Evolutionary conservation across 2,888 invertebrate species (phyloP).

Genomic region (Drosophila mercatorum): DNA sequence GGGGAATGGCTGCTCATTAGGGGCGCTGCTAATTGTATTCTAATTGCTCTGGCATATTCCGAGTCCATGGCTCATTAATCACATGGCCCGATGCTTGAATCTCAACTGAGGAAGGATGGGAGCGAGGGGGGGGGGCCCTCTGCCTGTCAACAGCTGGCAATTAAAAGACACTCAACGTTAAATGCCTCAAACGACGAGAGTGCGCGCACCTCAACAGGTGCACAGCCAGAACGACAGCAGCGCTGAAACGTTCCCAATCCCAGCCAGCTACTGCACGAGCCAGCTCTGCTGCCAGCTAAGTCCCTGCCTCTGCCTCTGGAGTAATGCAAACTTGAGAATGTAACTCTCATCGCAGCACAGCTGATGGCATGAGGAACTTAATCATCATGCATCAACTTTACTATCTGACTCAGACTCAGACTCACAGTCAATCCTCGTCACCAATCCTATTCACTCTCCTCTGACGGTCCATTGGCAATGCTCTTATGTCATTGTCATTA

Average conservation of each 20-base stretch:
- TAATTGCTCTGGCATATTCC: conserved; percentile 66
- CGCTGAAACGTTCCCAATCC: neutral
- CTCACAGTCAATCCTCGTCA: too few relatives aligned
- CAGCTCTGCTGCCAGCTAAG: neutral
- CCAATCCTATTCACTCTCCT: too few relatives aligned
- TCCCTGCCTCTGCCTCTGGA: neutral
- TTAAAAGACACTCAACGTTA: conserved; percentile 66
- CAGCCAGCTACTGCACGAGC: neutral
- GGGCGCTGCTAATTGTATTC: conserved; percentile 74
- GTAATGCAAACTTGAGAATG: neutral
- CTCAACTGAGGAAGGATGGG: neutral
- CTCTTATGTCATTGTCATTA: neutral
- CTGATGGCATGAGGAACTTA: neutral
- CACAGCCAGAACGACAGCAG: neutral
- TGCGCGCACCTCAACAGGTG: conserved; percentile 33
- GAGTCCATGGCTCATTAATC: conserved; percentile 66
- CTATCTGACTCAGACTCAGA: too few relatives aligned
- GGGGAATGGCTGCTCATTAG: conserved; percentile 57
- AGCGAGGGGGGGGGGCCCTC: neutral
- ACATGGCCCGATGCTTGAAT: conserved; percentile 38
- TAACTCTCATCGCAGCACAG: neutral
- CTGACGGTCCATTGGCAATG: too few relatives aligned
- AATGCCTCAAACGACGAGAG: conserved; percentile 22
- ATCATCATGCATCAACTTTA: neutral
- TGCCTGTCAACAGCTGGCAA: conserved; percentile 65